phyloP scores from a whole-genome alignment of 2,113 vertebrate genomes.

The Podilymbus podiceps region DNA sequence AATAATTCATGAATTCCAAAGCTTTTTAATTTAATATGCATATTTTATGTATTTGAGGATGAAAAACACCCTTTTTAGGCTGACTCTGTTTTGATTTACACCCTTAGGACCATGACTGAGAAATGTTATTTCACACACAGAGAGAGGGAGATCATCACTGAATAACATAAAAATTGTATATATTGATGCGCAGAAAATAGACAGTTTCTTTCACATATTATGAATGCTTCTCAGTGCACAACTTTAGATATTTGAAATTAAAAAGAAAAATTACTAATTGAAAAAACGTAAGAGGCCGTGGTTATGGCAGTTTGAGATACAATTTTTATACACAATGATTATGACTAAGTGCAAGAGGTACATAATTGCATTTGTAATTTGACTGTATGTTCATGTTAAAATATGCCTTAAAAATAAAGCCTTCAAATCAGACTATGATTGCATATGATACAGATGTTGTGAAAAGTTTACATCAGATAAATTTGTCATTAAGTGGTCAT shows the following conservation, averaged over 20 bases:
- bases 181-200: not conserved
- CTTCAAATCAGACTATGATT: not conserved
- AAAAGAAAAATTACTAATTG: not conserved
- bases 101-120: not conserved
- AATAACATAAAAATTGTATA: not conserved
- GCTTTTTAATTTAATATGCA: conserved; percentile 44
- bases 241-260: not conserved
- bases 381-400: not conserved
- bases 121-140: conserved; percentile 24
- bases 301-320: not conserved
- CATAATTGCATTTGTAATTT: not conserved
- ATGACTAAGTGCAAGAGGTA: not conserved
- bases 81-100: conserved; percentile 36
- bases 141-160: not conserved
- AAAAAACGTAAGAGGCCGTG: not conserved
- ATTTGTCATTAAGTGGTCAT: not conserved
- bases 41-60: conserved; percentile 50
- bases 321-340: not conserved
- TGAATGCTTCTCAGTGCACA: not conserved
- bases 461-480: not conserved
- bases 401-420: not conserved
- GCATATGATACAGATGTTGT: not conserved
- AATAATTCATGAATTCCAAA: conserved; percentile 36
- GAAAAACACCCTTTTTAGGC: not conserved
- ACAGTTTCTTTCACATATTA: not conserved